phyloP scores from a whole-genome alignment of 2,797 vertebrate genomes.

The Saxicola maurus region DNA sequence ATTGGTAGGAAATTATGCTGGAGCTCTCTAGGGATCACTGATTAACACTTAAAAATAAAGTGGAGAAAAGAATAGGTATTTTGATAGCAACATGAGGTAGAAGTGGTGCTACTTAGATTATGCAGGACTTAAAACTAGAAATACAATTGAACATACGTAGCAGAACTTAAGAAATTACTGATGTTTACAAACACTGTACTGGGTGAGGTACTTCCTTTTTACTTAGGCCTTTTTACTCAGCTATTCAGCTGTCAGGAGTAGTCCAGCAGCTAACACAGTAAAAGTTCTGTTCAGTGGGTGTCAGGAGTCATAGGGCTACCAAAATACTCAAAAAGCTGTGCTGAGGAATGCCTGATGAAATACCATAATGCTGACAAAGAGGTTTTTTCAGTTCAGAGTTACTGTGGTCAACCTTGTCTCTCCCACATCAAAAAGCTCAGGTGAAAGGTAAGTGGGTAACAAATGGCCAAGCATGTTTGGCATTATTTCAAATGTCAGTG shows the following conservation, averaged over 20 bases:
- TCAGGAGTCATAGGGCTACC: neutral
- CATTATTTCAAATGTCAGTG: neutral
- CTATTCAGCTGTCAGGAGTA: neutral
- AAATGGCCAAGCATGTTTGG: neutral
- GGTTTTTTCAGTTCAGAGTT: neutral
- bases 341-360: rapidly evolving
- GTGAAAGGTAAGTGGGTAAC: neutral
- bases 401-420: neutral
- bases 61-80: neutral
- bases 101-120: neutral
- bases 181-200: neutral
- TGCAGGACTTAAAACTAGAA: neutral
- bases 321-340: neutral
- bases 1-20: neutral
- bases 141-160: neutral
- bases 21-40: neutral
- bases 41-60: neutral
- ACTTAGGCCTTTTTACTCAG: rapidly evolving
- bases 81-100: neutral
- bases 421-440: neutral
- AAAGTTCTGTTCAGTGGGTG: neutral
- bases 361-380: rapidly evolving
- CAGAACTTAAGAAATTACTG: neutral
- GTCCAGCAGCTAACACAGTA: neutral
- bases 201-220: neutral